These are phyloP conservation scores for Axinella damicornis DNA, from an alignment of 37 sponge, comb jelly and placozoan species.

Conservation along the genomic window DNA sequence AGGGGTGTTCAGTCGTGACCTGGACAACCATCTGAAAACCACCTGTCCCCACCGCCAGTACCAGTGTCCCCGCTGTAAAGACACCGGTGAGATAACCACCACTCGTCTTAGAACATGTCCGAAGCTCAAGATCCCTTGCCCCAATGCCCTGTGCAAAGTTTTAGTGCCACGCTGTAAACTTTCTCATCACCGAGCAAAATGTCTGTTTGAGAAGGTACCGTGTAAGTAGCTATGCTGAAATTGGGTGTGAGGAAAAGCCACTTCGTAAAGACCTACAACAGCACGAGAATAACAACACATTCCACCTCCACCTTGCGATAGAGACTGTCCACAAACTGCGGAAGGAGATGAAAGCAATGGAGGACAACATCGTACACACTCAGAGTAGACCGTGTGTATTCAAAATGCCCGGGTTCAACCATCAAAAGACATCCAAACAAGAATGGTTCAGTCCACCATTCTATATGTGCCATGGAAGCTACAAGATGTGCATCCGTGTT, in stretches of 20 bases:
- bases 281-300: slow-evolving; percentile 8
- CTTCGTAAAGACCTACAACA: not conserved
- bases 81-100: slow-evolving; percentile 24
- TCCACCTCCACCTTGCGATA: slow-evolving; percentile 14
- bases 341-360: not conserved
- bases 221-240: slow-evolving; percentile 21
- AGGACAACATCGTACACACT: not conserved
- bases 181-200: not conserved
- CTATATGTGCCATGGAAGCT: slow-evolving; percentile 22
- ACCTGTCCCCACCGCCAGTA: slow-evolving; percentile 36
- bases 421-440: not conserved
- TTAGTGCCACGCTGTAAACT: not conserved
- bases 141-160: slow-evolving; percentile 25
- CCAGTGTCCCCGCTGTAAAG: slow-evolving; percentile 42
- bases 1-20: no score
- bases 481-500: slow-evolving; percentile 15
- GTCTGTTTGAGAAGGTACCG: slow-evolving; percentile 17
- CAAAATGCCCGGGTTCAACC: not conserved
- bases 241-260: slow-evolving; percentile 22
- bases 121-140: slow-evolving; percentile 7
- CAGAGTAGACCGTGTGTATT: not conserved
- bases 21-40: slow-evolving; percentile 2
- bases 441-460: slow-evolving; percentile 35
- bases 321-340: slow-evolving; percentile 29
- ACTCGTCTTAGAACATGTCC: slow-evolving; percentile 27